Conservation (phyloP, 2,888 invertebrate species). For the Mesochorus sp. region DNA sequence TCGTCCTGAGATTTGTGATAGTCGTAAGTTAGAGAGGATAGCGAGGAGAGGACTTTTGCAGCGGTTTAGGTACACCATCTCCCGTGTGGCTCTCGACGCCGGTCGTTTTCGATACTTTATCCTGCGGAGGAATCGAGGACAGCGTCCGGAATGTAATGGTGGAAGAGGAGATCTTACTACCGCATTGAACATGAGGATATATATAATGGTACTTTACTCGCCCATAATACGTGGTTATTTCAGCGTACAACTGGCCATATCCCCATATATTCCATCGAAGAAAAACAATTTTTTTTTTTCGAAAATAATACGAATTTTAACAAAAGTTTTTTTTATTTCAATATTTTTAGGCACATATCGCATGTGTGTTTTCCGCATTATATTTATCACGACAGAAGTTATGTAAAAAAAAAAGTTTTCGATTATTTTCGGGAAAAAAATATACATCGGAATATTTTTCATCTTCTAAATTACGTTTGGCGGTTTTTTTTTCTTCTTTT, state of each 20-base stretch:
- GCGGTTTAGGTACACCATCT: constrained; percentile 41
- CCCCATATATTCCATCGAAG: not conserved
- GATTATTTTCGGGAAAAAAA: no score
- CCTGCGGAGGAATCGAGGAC: constrained; percentile 41
- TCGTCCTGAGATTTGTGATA: constrained; percentile 61
- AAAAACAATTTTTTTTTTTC: not conserved
- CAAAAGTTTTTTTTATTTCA: no score
- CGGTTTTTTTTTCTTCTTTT: no score
- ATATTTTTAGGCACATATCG: no score
- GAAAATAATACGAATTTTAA: not conserved
- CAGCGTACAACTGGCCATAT: not conserved
- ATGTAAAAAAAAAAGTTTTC: no score
- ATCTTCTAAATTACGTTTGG: not conserved
- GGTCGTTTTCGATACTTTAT: constrained; percentile 59
- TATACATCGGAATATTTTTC: no score
- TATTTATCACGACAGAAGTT: no score
- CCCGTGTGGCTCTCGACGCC: constrained; percentile 31
- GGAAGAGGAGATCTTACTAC: constrained; percentile 31
- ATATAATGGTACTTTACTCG: not conserved
- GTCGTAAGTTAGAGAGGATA: constrained; percentile 55
- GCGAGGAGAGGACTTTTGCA: constrained; percentile 27
- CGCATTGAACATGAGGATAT: constrained; percentile 32
- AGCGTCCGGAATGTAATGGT: constrained; percentile 46
- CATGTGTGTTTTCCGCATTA: no score
- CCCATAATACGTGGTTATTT: not conserved